Percentiles rank a stretch among this genome's conserved stretches.
Evolutionary conservation across 2,888 invertebrate species (phyloP).

Genomic region (Euphydryas editha): DNA sequence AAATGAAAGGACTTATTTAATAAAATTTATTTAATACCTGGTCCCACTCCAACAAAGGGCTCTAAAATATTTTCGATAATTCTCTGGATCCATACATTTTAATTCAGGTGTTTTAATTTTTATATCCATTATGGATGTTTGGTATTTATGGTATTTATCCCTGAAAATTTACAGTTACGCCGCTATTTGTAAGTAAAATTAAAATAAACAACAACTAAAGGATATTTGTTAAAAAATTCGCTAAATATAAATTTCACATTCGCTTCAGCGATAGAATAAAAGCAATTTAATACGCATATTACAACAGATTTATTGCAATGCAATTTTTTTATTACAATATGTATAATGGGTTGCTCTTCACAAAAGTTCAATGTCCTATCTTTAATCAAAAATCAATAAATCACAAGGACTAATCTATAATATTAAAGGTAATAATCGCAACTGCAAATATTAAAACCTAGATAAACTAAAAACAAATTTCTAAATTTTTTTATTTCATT

Average conservation of each 20-base stretch:
- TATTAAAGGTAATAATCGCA: constrained; percentile 18
- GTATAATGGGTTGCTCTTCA: constrained; percentile 2
- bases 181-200: constrained; percentile 12
- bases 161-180: constrained; percentile 32
- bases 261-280: not conserved
- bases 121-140: constrained; percentile 53
- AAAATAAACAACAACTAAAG: not conserved
- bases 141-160: constrained; percentile 37
- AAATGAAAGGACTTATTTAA: not conserved
- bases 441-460: constrained; percentile 14
- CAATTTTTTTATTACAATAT: constrained; percentile 2
- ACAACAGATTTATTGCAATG: not conserved
- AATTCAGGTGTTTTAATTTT: constrained; percentile 67
- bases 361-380: constrained; percentile 26
- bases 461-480: not conserved
- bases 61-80: constrained; percentile 70
- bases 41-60: constrained; percentile 73
- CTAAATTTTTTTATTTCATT: not conserved
- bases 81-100: constrained; percentile 75
- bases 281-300: not conserved
- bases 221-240: not conserved
- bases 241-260: not conserved
- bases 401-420: constrained; percentile 5
- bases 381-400: constrained; percentile 27
- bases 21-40: constrained; percentile 53